These are phyloP conservation scores for Pantelozetes paolii DNA, from an alignment of 2,888 invertebrate species.

Conservation along the genomic window DNA sequence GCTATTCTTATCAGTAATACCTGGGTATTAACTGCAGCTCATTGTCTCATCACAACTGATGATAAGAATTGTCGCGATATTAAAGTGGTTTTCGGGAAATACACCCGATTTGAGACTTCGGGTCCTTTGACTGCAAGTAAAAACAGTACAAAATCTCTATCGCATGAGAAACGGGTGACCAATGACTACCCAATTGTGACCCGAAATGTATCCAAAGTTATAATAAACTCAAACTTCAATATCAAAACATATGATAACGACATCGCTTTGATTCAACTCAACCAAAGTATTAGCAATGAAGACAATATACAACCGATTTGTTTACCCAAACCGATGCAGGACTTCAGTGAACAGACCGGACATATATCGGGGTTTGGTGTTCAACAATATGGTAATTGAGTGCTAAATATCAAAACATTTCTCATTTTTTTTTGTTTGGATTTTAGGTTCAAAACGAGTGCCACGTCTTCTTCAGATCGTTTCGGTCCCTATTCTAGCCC, in stretches of 20 bases:
- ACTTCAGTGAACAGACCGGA: neutral
- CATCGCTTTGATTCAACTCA: slow-evolving; percentile 63
- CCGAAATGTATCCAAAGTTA: slow-evolving; percentile 3
- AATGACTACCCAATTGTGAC: neutral
- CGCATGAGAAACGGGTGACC: neutral
- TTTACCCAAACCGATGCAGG: slow-evolving; percentile 58
- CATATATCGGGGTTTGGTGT: slow-evolving; percentile 4
- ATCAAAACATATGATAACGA: slow-evolving; percentile 87
- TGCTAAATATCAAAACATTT: no score
- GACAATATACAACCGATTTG: slow-evolving; percentile 91
- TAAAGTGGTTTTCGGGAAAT: slow-evolving; percentile 10
- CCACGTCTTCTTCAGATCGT: slow-evolving; percentile 69
- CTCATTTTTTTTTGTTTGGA: neutral
- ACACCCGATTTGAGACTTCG: neutral
- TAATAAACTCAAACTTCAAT: slow-evolving; percentile 69
- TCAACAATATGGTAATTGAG: slow-evolving; percentile 6
- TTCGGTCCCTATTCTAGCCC: slow-evolving; percentile 67
- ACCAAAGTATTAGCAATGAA: slow-evolving; percentile 75
- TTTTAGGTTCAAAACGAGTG: slow-evolving; percentile 51
- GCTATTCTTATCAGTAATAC: slow-evolving; percentile 80
- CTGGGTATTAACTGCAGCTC: slow-evolving; percentile 89
- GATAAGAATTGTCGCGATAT: neutral
- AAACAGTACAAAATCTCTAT: neutral
- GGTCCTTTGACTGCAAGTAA: neutral
- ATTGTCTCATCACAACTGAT: slow-evolving; percentile 54